Evolutionary conservation across 1,140 invertebrate species (phyloP).

Genomic region (Eufriesea mexicana): DNA sequence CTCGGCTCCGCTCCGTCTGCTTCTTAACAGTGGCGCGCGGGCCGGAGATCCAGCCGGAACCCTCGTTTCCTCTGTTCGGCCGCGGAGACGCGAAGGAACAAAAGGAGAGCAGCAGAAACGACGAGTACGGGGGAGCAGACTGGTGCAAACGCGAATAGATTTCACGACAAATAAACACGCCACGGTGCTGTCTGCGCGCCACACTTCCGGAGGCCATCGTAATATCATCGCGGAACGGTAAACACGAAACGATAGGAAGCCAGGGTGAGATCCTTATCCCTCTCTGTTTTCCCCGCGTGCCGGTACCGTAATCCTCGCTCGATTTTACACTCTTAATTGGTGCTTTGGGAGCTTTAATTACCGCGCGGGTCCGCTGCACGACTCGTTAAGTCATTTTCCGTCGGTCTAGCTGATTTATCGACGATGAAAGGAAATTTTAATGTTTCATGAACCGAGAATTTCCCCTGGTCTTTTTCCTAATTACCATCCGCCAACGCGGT

Average conservation of each 20-base stretch:
- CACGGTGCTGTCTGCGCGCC: neutral
- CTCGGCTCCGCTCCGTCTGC: neutral
- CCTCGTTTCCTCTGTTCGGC: neutral
- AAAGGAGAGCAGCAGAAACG: neutral
- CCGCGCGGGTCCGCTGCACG: neutral
- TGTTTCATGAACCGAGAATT: neutral
- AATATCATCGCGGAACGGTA: constrained; percentile 21
- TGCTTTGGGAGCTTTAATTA: neutral
- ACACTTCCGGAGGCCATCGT: constrained; percentile 12
- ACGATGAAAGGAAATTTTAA: neutral
- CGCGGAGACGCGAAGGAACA: neutral
- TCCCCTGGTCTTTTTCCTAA: neutral
- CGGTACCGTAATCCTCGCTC: neutral
- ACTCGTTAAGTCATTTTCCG: neutral
- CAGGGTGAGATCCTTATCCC: neutral
- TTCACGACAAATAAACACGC: constrained; percentile 23
- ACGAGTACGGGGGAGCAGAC: neutral
- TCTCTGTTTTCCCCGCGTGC: neutral
- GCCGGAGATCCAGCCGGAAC: neutral
- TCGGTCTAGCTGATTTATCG: neutral
- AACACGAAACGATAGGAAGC: neutral
- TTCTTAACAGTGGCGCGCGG: neutral
- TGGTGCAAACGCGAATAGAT: constrained; percentile 22
- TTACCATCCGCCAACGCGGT: no score
- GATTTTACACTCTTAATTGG: constrained; percentile 27